A percentile compares a stretch with the other conserved stretches of the same genome.
Evolutionary conservation across 2,888 invertebrate genomes (phyloP).

Genomic region (Anthoptus insignis): DNA sequence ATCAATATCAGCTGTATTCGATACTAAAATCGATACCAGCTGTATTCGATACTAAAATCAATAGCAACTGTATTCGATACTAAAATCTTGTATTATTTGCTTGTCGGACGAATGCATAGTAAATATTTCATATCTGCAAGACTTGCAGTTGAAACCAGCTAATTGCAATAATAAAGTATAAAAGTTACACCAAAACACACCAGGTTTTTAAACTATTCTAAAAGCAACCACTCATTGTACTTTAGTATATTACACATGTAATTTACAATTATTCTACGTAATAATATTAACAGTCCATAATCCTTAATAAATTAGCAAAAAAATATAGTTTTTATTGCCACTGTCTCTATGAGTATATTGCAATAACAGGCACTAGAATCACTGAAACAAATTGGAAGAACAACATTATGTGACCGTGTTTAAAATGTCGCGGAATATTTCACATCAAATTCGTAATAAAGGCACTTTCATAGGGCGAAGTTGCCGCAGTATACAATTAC

Average conservation of each 20-base stretch:
- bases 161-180: conserved; percentile 32
- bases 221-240: conserved; percentile 72
- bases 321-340: conserved; percentile 63
- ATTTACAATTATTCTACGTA: conserved; percentile 70
- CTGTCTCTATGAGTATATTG: conserved; percentile 51
- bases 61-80: conserved; percentile 1
- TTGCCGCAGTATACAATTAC: conserved; percentile 46
- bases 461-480: conserved; percentile 73
- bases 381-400: conserved; percentile 26
- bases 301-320: conserved; percentile 54
- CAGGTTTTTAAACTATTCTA: conserved; percentile 35
- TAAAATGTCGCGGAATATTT: conserved; percentile 41
- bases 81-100: conserved; percentile 3
- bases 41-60: too few species aligned
- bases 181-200: conserved; percentile 53
- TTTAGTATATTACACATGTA: conserved; percentile 70
- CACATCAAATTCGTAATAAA: conserved; percentile 58
- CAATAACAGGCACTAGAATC: conserved; percentile 28
- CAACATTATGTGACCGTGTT: conserved; percentile 18
- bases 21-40: too few species aligned
- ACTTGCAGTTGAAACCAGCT: too few species aligned
- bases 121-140: too few species aligned
- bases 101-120: background rate
- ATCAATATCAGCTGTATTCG: too few species aligned
- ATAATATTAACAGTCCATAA: conserved; percentile 75